These are phyloP conservation scores for Hesperophylax magnus DNA, from an alignment of 1,140 invertebrate genomes.

Conservation along the genomic window DNA sequence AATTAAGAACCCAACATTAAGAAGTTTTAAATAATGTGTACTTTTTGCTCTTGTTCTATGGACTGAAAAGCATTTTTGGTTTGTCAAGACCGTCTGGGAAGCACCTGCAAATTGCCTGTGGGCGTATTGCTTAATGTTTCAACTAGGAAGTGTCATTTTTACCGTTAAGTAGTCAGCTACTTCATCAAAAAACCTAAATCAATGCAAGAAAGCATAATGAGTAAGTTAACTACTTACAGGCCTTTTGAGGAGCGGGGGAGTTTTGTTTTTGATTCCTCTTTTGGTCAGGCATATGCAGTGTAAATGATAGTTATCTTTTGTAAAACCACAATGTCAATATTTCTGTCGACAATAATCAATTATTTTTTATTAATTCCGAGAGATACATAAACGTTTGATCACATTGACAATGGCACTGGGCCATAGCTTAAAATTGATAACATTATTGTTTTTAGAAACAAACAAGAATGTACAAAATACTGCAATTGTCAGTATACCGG, in stretches of 20 bases:
- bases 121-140: constrained; percentile 28
- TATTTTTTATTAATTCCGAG: too few species aligned
- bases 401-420: too few species aligned
- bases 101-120: constrained; percentile 37
- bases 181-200: neutral
- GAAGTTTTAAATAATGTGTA: too few species aligned
- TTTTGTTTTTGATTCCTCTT: neutral
- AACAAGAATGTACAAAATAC: too few species aligned
- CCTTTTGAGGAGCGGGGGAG: neutral
- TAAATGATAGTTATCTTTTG: constrained; percentile 22
- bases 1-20: too few species aligned
- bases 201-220: neutral
- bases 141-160: neutral
- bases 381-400: too few species aligned
- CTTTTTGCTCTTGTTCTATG: too few species aligned
- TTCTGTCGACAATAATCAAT: constrained; percentile 14
- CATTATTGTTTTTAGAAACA: too few species aligned
- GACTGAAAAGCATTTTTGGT: too few species aligned
- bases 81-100: neutral
- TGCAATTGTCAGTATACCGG: too few species aligned
- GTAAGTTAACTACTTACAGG: too few species aligned
- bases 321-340: constrained; percentile 16
- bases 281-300: neutral
- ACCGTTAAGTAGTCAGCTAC: neutral
- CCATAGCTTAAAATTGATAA: too few species aligned